Percentiles rank a stretch among this genome's conserved stretches.
These are phyloP conservation scores for Sesia apiformis DNA, from an alignment of 2,888 invertebrate genomes.

Conservation along the genomic window DNA sequence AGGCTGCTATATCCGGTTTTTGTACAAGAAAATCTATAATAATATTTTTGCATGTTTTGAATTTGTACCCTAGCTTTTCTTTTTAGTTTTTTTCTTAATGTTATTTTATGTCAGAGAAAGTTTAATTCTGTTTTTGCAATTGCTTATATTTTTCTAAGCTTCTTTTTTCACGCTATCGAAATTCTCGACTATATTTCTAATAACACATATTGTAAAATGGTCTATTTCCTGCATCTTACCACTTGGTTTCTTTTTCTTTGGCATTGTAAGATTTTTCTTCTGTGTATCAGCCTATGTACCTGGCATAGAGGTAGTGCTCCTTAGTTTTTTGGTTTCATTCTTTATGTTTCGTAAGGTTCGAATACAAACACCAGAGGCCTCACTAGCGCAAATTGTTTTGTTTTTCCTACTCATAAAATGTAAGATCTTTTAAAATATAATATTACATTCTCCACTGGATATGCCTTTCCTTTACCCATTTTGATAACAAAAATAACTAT, in stretches of 20 bases:
- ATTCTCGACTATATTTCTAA: not conserved
- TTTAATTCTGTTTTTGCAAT: constrained; percentile 11
- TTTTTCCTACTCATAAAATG: too few species aligned
- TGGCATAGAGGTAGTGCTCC: not conserved
- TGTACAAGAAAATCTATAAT: constrained; percentile 8
- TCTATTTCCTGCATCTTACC: not conserved
- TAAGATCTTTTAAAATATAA: too few species aligned
- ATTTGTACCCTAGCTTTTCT: constrained; percentile 11
- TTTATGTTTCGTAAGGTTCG: not conserved
- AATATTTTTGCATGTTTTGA: constrained; percentile 12
- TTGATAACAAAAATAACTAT: too few species aligned
- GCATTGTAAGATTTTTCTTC: not conserved
- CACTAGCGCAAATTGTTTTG: too few species aligned
- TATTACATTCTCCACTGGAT: too few species aligned
- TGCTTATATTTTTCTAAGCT: constrained; percentile 10
- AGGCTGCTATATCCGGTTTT: constrained; percentile 17
- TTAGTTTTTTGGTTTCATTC: not conserved
- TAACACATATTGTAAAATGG: not conserved
- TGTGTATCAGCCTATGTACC: too few species aligned
- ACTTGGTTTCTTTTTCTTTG: not conserved
- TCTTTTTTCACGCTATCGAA: not conserved
- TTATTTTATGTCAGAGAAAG: constrained; percentile 11
- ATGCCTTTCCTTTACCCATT: not conserved
- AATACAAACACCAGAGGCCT: too few species aligned
- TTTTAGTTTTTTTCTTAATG: constrained; percentile 9